Base-by-base conservation (phyloP, 2,797 vertebrate species). In the Silurus lanzhouensis region DNA sequence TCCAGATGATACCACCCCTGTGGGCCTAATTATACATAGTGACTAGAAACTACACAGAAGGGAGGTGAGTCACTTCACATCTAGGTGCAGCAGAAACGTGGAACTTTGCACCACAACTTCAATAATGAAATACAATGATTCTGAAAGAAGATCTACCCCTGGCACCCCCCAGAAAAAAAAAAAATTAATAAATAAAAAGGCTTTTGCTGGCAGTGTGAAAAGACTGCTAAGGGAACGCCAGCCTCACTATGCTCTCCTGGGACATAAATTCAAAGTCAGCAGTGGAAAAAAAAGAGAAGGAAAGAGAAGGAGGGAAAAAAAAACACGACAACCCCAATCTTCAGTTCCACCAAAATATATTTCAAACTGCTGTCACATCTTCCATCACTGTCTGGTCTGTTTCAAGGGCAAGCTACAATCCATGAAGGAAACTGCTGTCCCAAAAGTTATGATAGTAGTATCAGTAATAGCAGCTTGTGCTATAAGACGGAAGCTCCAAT, bases 301-400 rank as follows among this genome's bases (percentile, higher is more conserved):
- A 52, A 52, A 7, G 48, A 52, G 6, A 10, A 52, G 10, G 8
- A 52, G 48, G 48, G 48, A 52, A 52, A 52, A 52, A 52, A 52
- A 52, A 1, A 1, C 48, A 52, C 48, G 38, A 27, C 84, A 82
- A 72, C 27, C 60, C 82, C 75, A 76, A n/a, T 22, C 0, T 60
- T 66, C 61, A 81, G 15, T 48, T 75, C 61, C 25, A 5, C 17
- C 27, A 27, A 80, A 57, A n/a, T 31, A 64, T 72, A 61, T 71
- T 71, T 55, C 22, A 80, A 79, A 72, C 31, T 19, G 58, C 61
- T 67, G 76, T 31, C 82, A 74, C 61, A 71, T 87, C 19, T 68
- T 87, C 83, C 55, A 84, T 87, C 82, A 87, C 70, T 81, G 67
- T 81, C 83, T 76, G 78, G 22, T 81, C 17, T 52, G 38, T 64